Evolutionary conservation across 1,140 invertebrate species (phyloP), one percentile per base, ranked within the genome.

Genomic region (Atta texana): DNA sequence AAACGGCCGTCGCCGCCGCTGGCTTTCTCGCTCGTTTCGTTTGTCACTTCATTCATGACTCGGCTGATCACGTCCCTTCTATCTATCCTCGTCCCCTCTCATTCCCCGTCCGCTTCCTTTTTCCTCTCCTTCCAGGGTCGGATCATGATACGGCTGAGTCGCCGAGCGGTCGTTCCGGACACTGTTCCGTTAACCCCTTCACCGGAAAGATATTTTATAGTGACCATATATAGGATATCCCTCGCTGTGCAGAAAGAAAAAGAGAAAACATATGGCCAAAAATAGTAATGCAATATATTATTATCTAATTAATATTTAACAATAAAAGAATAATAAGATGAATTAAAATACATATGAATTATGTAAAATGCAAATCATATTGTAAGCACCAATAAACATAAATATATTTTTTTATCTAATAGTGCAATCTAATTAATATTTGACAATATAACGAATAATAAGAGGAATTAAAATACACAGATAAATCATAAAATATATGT

Each of bases 1-100:
- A 80, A 90, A 89, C 85, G 82, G 88, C 87, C 86, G 76, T 78
- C 88, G 88, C 85, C 84, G 53, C 66, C 18, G 53, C 53, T 63
- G 71, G 78, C 59, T 87, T 82, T 87, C 86, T 76, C 80, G 21
- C 68, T 84, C 91, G 86, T 92, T 89, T 92, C 87, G 90, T 88
- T 88, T 91, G 88, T 91, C 87, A 90, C 85, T 92, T 92, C 91
- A 93, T 92, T 92, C 92, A 92, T 90, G 90, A 85, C 86, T 87
- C 86, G 86, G n/a, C 81, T 85, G 81, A 87, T 87, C 86, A 77
- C 49, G 28, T 76, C 49, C 10, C 24, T 81, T 85, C 82, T 88
- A 71, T 59, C 69, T 86, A 59, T 84, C 85, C 85, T 78, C 93
- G 94, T 88, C 71, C 66, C 89, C 77, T 94, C 94, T 95, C 94